phyloP scores from a whole-genome alignment of 1,140 invertebrate genomes.

The Drosophila setifemur region DNA sequence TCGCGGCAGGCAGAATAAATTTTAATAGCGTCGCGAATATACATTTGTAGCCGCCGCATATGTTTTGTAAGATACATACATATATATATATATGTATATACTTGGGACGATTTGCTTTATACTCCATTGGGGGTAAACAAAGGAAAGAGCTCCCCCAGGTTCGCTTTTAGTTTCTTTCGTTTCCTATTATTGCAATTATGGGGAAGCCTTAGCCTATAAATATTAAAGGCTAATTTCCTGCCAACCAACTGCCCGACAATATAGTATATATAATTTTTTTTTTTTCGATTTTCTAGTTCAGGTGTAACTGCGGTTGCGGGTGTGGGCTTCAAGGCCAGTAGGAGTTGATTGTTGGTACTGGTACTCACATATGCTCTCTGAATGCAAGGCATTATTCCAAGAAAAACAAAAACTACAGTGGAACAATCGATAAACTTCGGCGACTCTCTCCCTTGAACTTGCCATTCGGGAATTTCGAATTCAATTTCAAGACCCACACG shows the following conservation, averaged over 20 bases:
- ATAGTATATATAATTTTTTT: slow-evolving; percentile 34
- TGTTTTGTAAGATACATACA: slow-evolving; percentile 3
- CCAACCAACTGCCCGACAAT: not conserved
- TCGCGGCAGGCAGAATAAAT: slow-evolving; percentile 40
- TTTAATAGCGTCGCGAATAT: slow-evolving; percentile 48
- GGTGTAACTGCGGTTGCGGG: slow-evolving; percentile 13
- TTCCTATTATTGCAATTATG: not conserved
- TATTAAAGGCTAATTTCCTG: slow-evolving; percentile 48
- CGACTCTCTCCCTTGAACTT: slow-evolving; percentile 4
- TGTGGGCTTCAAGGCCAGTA: slow-evolving; percentile 14
- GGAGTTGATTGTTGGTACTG: slow-evolving; percentile 24
- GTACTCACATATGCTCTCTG: slow-evolving; percentile 1
- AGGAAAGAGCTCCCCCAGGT: not conserved
- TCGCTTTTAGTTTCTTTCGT: not conserved
- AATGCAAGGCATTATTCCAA: slow-evolving; percentile 25
- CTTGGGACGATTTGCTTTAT: slow-evolving; percentile 21
- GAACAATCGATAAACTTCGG: slow-evolving; percentile 39
- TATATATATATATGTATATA: slow-evolving; percentile 10
- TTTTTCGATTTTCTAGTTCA: slow-evolving; percentile 20
- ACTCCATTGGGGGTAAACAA: not conserved
- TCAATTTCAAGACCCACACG: not conserved
- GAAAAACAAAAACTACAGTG: slow-evolving; percentile 21
- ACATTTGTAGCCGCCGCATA: slow-evolving; percentile 11
- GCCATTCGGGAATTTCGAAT: slow-evolving; percentile 11
- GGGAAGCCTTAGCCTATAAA: slow-evolving; percentile 25